phyloP scores from a whole-genome alignment of 2,797 vertebrate genomes.

The Pseudomugil gertrudae region DNA sequence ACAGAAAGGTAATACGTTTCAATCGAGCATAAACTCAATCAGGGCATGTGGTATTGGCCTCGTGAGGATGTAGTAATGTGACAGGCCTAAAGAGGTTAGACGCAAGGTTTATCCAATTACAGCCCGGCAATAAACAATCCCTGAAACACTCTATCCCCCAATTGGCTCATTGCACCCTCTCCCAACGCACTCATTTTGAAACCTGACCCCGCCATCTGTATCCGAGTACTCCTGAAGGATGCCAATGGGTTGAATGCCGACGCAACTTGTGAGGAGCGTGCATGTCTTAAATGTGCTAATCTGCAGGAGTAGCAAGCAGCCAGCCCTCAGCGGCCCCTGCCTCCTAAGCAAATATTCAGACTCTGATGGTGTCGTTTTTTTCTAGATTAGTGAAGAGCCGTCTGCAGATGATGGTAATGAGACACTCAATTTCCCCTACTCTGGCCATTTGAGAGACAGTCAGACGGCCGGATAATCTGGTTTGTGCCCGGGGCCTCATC shows the following conservation, averaged over 20 bases:
- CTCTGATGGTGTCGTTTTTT: constrained; percentile 64
- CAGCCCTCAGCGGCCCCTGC: constrained; percentile 37
- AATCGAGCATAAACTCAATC: constrained; percentile 76
- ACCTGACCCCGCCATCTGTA: constrained; percentile 73
- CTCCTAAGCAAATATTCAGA: constrained; percentile 71
- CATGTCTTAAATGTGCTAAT: constrained; percentile 47
- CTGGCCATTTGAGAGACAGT: constrained; percentile 70
- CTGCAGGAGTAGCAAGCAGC: constrained; percentile 24
- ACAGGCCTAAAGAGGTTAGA: constrained; percentile 80
- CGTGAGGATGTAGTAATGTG: constrained; percentile 77
- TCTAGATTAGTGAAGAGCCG: constrained; percentile 69
- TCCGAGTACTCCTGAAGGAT: constrained; percentile 61
- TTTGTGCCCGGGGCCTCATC: constrained; percentile 73
- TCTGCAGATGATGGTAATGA: constrained; percentile 74
- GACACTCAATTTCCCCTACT: constrained; percentile 69
- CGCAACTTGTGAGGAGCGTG: constrained; percentile 65
- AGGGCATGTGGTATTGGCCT: constrained; percentile 70
- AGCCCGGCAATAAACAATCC: constrained; percentile 79
- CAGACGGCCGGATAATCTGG: constrained; percentile 72
- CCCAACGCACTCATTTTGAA: constrained; percentile 57
- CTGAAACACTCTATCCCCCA: constrained; percentile 61
- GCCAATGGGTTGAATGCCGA: constrained; percentile 31
- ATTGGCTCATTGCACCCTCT: constrained; percentile 45
- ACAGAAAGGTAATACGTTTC: constrained; percentile 68
- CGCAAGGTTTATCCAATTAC: constrained; percentile 77